Conservation (phyloP, 2,797 vertebrate species). For the Betta splendens region DNA sequence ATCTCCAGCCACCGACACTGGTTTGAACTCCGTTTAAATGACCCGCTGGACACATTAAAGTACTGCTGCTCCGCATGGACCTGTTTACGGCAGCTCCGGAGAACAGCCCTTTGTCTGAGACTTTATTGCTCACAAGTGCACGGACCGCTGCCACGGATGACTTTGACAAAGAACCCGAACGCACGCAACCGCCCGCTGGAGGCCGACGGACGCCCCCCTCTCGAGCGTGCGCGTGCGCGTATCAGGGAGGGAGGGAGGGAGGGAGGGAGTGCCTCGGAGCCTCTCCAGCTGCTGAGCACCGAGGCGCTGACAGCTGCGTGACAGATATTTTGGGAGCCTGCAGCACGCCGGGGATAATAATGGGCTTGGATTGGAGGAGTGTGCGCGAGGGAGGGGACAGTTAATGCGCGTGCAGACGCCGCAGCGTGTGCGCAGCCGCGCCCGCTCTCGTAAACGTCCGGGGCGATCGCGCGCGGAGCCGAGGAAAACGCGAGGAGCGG, state of each 20-base stretch:
- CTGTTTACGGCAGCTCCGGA: not conserved
- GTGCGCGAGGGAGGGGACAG: constrained; percentile 42
- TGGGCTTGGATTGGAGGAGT: constrained; percentile 71
- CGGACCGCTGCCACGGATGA: constrained; percentile 26
- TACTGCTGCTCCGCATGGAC: not conserved
- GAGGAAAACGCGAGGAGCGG: constrained; percentile 35
- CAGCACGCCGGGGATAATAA: constrained; percentile 70
- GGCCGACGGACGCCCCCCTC: constrained; percentile 9
- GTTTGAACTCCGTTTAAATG: too few species aligned
- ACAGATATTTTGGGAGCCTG: constrained; percentile 74
- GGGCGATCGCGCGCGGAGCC: constrained; percentile 29
- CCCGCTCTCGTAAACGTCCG: constrained; percentile 48
- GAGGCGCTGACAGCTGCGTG: constrained; percentile 78
- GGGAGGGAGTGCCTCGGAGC: constrained; percentile 46
- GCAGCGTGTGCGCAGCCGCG: constrained; percentile 57
- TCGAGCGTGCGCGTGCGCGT: constrained; percentile 23
- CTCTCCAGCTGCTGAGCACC: constrained; percentile 71
- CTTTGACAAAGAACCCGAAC: constrained; percentile 35
- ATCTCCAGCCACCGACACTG: constrained; percentile 34
- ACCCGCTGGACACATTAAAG: not conserved
- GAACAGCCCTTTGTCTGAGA: constrained; percentile 39
- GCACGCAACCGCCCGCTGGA: constrained; percentile 2
- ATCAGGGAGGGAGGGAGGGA: constrained; percentile 37
- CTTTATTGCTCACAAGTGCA: constrained; percentile 46
- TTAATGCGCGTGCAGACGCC: constrained; percentile 61